A percentile compares a stretch with the other conserved stretches of the same genome.
Conservation (phyloP, 2,113 vertebrate species). For the Amblyopsis rosae region DNA sequence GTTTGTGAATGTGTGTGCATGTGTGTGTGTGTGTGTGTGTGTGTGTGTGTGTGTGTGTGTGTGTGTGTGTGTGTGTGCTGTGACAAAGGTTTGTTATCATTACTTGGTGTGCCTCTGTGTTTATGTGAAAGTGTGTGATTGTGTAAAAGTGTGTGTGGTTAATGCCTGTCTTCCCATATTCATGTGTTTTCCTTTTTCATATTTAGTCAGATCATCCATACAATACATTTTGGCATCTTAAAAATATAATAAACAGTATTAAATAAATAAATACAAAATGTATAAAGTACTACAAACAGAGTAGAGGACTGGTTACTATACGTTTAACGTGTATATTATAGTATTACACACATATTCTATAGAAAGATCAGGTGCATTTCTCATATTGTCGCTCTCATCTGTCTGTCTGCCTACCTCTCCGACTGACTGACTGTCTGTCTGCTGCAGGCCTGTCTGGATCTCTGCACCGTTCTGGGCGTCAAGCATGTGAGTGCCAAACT, state of each 20-base stretch:
- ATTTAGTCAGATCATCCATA: too few relatives aligned
- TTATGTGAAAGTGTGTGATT: slow-evolving; percentile 7
- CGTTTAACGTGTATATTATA: too few relatives aligned
- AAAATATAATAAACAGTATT: too few relatives aligned
- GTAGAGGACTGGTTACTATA: too few relatives aligned
- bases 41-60: slow-evolving; percentile 6
- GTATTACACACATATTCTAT: too few relatives aligned
- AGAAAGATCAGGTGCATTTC: not conserved
- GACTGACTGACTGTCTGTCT: slow-evolving; percentile 8
- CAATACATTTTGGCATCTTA: too few relatives aligned
- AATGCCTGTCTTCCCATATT: slow-evolving; percentile 4
- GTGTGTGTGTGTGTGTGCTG: slow-evolving; percentile 3
- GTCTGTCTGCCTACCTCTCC: slow-evolving; percentile 37
- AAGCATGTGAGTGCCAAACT: slow-evolving; percentile 62
- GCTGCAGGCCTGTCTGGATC: slow-evolving; percentile 50
- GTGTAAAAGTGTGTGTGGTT: slow-evolving; percentile 10
- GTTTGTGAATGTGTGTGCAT: slow-evolving; percentile 27
- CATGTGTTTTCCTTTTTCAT: too few relatives aligned
- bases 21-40: slow-evolving; percentile 14
- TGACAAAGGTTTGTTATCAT: too few relatives aligned
- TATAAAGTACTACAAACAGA: too few relatives aligned
- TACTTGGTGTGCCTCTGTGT: not conserved
- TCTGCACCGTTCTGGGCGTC: slow-evolving; percentile 71
- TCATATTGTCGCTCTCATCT: not conserved
- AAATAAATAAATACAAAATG: too few relatives aligned